Evolutionary conservation across 2,113 vertebrate species (phyloP), one percentile per base, ranked within the genome.

Genomic region (Oncorhynchus nerka): DNA sequence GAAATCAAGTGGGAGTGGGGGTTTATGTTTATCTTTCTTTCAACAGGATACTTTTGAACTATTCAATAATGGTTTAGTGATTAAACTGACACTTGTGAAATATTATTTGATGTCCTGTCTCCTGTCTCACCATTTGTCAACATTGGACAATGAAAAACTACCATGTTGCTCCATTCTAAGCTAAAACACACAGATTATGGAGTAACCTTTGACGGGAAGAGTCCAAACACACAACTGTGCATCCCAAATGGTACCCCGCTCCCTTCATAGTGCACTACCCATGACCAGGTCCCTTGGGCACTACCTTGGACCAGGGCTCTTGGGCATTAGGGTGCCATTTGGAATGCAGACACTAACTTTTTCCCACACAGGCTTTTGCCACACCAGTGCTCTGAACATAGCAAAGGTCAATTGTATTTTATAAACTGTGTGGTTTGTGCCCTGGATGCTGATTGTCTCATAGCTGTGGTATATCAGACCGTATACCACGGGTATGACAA

Each of bases 1-100:
- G 34, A 81, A 70, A 39, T 45, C 51, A 4, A 24, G 34, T 73
- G 61, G 34, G 69, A 73, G 66, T 28, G 78, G 62, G 65, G 70
- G 65, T 15, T 67, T 72, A 45, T 81, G 80, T 62, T 75, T 20
- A 82, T 49, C 68, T 30, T 28, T 28, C 28, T 28, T 68, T 68
- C 22, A 70, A 57, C n/a, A 13, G 32, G 12, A 70, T 76, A 55
- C 49, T 51, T 73, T 81, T 79, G 20, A 79, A 79, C 71, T 75
- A 65, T 75, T 12, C 30, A 51, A 80, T 73, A 19, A 19, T 75
- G 79, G 74, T 84, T 87, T 81, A 81, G 86, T 83, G 75, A 91
- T 90, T 92, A 91, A 92, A 92, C 77, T 79, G 76, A 70, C 30
- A 59, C 84, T 85, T 89, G 73, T 68, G 51, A 75, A 83, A 77